Evolutionary conservation across 1,140 invertebrate species (phyloP), one percentile per base, ranked within the genome.

Genomic region (Eriosoma lanigerum): DNA sequence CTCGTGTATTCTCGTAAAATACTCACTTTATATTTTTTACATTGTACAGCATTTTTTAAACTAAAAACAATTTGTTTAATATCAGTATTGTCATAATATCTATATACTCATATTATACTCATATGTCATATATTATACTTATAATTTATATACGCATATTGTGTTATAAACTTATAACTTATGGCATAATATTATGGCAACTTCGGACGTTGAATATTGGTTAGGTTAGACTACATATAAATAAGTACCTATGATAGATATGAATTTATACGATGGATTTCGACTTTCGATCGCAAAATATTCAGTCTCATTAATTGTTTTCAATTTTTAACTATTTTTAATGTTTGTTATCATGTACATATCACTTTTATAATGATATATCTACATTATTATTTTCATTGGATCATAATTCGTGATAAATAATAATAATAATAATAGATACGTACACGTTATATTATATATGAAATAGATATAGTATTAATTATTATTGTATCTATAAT

Each of bases 1-100:
- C 17, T 13, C 48, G 12, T 19, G 17, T 32, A 50, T 72, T 9
- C 24, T 52, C 15, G 19, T 72, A 26, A 52, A 29, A 52, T 72
- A 72, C 24, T 48, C 66, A 52, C 46, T 72, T 72, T 52, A 32
- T 52, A 29, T 72, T 72, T n/a, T 72, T 70, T 50, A 70, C 66
- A 26, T 24, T 70, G 66, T 70, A 70, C 46, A 70, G 46, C 46
- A 50, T 68, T 38, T 26, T 32, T 72, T 6, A 29, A 72, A 72
- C 26, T 24, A 26, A 52, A 72, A 72, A 29, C 1, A 1, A 72
- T 50, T 52, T 72, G 68, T 52, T 52, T 19, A 72, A 52, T 46
- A 50, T 52, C 24, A 72, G 68, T 50, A 68, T 68, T 68, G 38
- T 48, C 15, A 6, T 46, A 17, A 26, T 62, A 32, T 62, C 5